A percentile compares a stretch with the other conserved stretches of the same genome.
These are phyloP conservation scores for Galbula dea DNA, from an alignment of 2,113 vertebrate genomes.

Conservation along the genomic window DNA sequence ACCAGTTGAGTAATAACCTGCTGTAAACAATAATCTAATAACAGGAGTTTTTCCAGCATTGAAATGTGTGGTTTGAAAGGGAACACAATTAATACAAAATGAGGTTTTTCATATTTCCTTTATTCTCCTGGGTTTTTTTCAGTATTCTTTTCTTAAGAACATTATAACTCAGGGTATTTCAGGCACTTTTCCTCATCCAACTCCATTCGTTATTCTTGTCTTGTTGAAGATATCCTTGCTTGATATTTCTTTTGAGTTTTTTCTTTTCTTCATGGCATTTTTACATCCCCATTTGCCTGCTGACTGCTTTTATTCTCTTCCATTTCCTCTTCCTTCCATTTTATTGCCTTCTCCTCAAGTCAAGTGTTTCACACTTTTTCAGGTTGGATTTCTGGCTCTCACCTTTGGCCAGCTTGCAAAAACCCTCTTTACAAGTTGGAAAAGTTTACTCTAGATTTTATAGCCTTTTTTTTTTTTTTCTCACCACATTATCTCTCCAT, in stretches of 20 bases:
- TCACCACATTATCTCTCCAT: not conserved
- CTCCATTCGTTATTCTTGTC: not conserved
- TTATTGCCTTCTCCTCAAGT: not conserved
- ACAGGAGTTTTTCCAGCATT: not conserved
- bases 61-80: not conserved
- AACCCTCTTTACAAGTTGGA: not conserved
- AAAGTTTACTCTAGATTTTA: not conserved
- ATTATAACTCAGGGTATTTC: not conserved
- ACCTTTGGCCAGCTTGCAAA: not conserved
- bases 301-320: not conserved
- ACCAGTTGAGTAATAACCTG: not conserved
- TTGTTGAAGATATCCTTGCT: not conserved
- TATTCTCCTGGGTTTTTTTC: not conserved
- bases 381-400: not conserved
- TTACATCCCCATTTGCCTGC: not conserved
- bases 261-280: not conserved
- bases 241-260: not conserved
- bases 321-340: not conserved
- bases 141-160: not conserved
- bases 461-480: not conserved
- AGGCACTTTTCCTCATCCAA: not conserved
- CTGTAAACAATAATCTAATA: constrained; percentile 33
- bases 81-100: not conserved
- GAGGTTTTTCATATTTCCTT: not conserved
- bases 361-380: not conserved